Evolutionary conservation across 1,140 invertebrate genomes (phyloP).

Genomic region (Halictus rubicundus): DNA sequence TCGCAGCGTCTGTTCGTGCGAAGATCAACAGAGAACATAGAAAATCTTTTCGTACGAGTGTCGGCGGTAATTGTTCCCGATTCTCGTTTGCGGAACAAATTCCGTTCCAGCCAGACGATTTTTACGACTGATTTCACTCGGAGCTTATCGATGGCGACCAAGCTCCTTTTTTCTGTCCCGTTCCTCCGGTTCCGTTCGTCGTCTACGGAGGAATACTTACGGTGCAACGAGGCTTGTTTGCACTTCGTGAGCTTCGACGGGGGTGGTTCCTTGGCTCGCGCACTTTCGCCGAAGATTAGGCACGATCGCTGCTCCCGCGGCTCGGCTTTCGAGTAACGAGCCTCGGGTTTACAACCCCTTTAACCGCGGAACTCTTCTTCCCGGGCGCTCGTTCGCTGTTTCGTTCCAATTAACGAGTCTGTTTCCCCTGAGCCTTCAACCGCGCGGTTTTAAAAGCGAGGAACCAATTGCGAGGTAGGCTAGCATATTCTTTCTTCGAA

Average conservation of each 20-base stretch:
- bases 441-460: no score
- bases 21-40: no score
- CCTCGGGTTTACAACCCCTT: constrained; percentile 9
- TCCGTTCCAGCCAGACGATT: constrained; percentile 20
- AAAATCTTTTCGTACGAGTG: no score
- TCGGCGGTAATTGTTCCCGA: neutral
- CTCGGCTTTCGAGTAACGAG: constrained; percentile 5
- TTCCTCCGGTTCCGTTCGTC: constrained; percentile 8
- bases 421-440: no score
- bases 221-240: constrained; percentile 55
- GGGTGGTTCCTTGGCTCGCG: constrained; percentile 36
- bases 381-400: neutral
- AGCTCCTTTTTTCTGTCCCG: neutral
- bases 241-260: constrained; percentile 59
- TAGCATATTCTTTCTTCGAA: no score
- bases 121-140: constrained; percentile 57
- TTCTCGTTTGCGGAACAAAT: no score
- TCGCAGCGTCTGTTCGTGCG: no score
- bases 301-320: constrained; percentile 29
- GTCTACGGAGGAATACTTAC: constrained; percentile 38
- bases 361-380: neutral
- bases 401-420: constrained; percentile 4
- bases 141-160: constrained; percentile 24
- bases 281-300: constrained; percentile 52
- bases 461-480: no score